phyloP scores from a whole-genome alignment of 2,797 vertebrate genomes.

The Pantherophis alleghaniensis region DNA sequence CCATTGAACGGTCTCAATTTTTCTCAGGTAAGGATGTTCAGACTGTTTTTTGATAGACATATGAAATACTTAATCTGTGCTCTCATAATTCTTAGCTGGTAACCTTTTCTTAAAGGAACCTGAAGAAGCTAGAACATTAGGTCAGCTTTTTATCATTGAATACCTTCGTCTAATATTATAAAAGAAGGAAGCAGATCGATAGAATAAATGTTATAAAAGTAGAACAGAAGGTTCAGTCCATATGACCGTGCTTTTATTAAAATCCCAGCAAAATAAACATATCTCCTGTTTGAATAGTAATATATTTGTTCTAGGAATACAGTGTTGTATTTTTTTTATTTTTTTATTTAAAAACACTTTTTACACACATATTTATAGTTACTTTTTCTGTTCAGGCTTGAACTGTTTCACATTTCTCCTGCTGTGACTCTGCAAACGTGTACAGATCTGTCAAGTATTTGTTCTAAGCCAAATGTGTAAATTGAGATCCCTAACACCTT shows the following conservation, averaged over 20 bases:
- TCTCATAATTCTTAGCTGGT: background rate
- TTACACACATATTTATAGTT: background rate
- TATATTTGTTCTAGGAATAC: background rate
- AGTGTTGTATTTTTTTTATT: background rate
- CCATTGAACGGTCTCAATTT: conserved; percentile 88
- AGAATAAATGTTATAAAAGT: background rate
- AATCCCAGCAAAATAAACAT: background rate
- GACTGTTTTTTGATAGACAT: background rate
- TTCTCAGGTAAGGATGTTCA: conserved; percentile 80
- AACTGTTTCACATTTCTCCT: background rate
- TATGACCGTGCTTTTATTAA: background rate
- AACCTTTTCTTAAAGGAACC: background rate
- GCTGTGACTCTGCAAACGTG: background rate
- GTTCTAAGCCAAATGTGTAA: background rate
- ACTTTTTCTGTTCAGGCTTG: background rate
- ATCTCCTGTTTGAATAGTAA: background rate
- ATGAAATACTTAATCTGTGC: background rate
- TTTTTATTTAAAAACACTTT: background rate
- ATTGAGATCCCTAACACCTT: background rate
- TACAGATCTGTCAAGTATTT: background rate
- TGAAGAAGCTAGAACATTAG: background rate
- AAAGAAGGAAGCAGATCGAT: background rate
- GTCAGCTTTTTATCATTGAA: background rate
- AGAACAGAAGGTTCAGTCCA: background rate
- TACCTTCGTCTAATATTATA: background rate